Base-by-base conservation (phyloP, 2,888 invertebrate genomes). In the Drosophila borealis region DNA sequence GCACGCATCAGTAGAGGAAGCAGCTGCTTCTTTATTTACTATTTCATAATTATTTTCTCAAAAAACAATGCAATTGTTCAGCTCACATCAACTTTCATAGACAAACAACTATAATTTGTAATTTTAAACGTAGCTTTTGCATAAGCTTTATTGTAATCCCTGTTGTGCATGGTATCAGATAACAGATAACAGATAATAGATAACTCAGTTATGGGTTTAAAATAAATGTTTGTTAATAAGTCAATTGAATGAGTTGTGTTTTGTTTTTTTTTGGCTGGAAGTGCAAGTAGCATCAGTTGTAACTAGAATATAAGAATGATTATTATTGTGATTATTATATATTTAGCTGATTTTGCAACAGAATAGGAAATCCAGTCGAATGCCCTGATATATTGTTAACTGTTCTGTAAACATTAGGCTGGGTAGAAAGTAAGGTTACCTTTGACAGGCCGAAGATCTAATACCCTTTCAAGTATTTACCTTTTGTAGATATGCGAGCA, bases 1-100 rank as follows among this genome's bases (percentile, higher is more conserved):
- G 95, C 91, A 94, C 94, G 78, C 94, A 94, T 84, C 95, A 95
- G 89, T 95, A 66, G 44, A 17, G 17, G 29, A 29, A 29, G 21
- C 21, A 29, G 29, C 29, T 29, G 29, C 29, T 29, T 29, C 29
- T 8, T 29, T 0, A 29, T 29, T 1, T 29, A 29, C 25, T 11
- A 10, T 25, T 10, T 10, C 19, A 21, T 33, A 59, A 62, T 59
- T 44, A 33, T 49, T 51, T 19, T 33, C 29, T 8, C 8, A 69
- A 54, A 70, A 57, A 67, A 74, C 89, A 89, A 85, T 85, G 69
- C 55, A 85, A 85, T 85, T 88, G 89, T 85, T 71, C 49, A 67
- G 44, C 64, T 68, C 55, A 49, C 33, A 56, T 53, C 39, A 48
- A 39, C 2, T 63, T 59, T 66, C 36, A 17, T 41, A 63, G 48